Conservation (phyloP, 2,888 invertebrate genomes). For the Meghimatium bilineatum region DNA sequence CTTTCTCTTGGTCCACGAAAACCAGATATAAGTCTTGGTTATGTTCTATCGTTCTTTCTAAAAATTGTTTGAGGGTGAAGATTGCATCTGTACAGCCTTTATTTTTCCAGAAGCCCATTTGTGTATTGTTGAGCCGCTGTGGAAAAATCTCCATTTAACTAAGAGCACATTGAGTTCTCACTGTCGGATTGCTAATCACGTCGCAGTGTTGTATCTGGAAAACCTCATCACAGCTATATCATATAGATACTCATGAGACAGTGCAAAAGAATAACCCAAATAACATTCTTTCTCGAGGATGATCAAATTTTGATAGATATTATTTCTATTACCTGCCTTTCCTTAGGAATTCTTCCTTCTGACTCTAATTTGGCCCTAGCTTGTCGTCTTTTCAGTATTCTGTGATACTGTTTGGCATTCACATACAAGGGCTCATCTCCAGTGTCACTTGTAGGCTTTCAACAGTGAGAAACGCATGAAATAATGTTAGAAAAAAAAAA, state of each 20-base stretch:
- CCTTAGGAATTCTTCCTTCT: conserved; percentile 95
- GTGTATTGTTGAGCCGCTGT: too few species aligned
- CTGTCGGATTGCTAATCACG: too few species aligned
- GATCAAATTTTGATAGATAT: conserved; percentile 14
- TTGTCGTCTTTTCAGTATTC: conserved; percentile 93
- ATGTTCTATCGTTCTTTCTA: too few species aligned
- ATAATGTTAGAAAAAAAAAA: not conserved
- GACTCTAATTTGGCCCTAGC: conserved; percentile 96
- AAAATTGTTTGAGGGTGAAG: too few species aligned
- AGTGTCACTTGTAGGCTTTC: conserved; percentile 65
- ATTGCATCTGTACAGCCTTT: too few species aligned
- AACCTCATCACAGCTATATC: not conserved
- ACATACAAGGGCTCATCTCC: conserved; percentile 98
- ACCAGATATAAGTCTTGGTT: too few species aligned
- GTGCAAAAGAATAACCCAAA: not conserved
- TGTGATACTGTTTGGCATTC: conserved; percentile 96
- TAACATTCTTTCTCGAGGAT: not conserved
- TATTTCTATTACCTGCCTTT: conserved; percentile 84
- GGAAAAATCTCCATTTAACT: too few species aligned
- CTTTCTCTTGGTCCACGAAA: too few species aligned
- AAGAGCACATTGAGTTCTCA: too few species aligned
- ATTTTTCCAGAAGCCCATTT: too few species aligned
- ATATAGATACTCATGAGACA: not conserved
- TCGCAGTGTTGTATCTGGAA: too few species aligned
- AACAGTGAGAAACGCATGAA: not conserved